Conservation (phyloP, 37 sponge, comb jelly and placozoan species). For the Tethya wilhelma region DNA sequence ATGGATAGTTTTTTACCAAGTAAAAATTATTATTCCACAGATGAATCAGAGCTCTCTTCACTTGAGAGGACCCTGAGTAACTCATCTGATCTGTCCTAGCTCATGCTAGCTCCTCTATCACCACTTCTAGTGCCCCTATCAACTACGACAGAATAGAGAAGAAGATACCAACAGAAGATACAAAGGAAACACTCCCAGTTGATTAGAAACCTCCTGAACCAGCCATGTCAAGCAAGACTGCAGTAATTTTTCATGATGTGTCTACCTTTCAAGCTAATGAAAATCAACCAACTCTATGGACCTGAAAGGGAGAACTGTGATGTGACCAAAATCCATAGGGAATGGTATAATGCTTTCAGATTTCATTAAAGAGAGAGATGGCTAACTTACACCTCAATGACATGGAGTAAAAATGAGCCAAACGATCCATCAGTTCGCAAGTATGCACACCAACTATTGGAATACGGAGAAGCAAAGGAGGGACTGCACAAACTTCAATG, state of each 20-base stretch:
- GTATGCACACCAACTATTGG: conserved; percentile 3
- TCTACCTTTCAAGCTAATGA: conserved; percentile 41
- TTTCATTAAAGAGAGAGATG: conserved; percentile 36
- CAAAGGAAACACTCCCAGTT: conserved; percentile 18
- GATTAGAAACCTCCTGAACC: background rate
- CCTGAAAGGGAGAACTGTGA: background rate
- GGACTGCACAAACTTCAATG: conserved; percentile 39
- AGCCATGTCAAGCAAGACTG: conserved; percentile 13
- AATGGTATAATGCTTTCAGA: conserved; percentile 57
- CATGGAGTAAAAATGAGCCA: background rate
- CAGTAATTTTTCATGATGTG: conserved; percentile 37
- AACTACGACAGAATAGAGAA: no score
- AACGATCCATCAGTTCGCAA: background rate
- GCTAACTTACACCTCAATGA: conserved; percentile 10
- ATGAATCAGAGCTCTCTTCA: no score
- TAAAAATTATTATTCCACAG: no score
- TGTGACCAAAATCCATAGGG: conserved; percentile 34
- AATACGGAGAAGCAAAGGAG: conserved; percentile 12
- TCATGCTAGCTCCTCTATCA: no score
- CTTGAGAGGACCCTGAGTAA: no score
- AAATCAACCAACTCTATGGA: conserved; percentile 31
- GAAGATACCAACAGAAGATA: conserved; percentile 40
- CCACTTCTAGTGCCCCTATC: no score
- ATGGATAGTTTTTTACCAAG: no score
- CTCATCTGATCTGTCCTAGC: no score